Percentiles rank a stretch among this genome's conserved stretches.
phyloP scores from a whole-genome alignment of 2,113 vertebrate species.

The Piprites chloris region DNA sequence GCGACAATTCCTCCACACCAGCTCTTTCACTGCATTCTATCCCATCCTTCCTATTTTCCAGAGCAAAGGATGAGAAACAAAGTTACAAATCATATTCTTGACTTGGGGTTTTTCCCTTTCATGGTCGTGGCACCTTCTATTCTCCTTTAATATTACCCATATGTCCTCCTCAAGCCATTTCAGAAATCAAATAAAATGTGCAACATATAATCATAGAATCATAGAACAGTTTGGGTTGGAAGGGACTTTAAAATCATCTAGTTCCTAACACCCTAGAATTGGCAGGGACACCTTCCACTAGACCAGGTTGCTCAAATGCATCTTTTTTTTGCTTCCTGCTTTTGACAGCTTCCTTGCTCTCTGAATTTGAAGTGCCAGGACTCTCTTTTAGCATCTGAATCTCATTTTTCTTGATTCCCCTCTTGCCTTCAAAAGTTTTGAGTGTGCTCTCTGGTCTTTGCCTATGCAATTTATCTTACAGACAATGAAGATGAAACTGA shows the following conservation, averaged over 20 bases:
- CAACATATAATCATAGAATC: not conserved
- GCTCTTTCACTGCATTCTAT: not conserved
- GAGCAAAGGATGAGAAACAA: not conserved
- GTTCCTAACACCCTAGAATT: not conserved
- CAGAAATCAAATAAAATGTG: not conserved
- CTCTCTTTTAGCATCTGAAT: not conserved
- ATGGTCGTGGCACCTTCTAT: not conserved
- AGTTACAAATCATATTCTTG: not conserved
- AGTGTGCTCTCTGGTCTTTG: not conserved
- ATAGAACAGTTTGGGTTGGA: not conserved
- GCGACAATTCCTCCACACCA: not conserved
- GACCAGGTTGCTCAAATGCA: not conserved
- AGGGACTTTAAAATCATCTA: not conserved
- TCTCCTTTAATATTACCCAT: not conserved
- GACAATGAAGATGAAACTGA: not conserved
- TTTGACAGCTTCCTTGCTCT: not conserved
- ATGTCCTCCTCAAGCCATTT: not conserved
- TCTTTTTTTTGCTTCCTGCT: not conserved
- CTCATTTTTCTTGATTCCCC: not conserved
- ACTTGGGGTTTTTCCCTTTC: not conserved
- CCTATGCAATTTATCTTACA: not conserved
- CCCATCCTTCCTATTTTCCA: not conserved
- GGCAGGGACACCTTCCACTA: not conserved
- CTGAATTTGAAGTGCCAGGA: not conserved
- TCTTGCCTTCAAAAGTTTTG: not conserved